Evolutionary conservation across 2,888 invertebrate species (phyloP), one percentile per base, ranked within the genome.

Genomic region (Nesidiocoris tenuis): DNA sequence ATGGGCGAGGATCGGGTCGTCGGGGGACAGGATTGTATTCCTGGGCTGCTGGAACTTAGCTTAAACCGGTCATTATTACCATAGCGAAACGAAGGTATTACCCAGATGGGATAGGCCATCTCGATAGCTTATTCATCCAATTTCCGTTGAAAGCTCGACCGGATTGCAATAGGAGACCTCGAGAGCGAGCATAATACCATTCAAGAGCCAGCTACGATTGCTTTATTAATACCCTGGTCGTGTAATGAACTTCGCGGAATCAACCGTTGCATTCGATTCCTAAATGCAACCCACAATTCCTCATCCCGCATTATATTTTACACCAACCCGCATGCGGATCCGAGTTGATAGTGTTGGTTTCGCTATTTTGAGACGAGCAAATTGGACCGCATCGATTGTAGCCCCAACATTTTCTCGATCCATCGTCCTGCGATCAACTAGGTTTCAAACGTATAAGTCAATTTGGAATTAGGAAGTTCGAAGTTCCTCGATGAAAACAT

Each of bases 111-210:
- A 12, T 12, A 3, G n/a, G 39, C 39, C 5, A 39, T 56, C 67
- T 55, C 56, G 67, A 67, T 67, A 39, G 55, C 39, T 67, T 67
- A 67, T 67, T 67, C 67, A 67, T 67, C 67, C 67, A 67, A 67
- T 67, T 67, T 56, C 39, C 39, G 39, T 39, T 39, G 39, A 39
- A 39, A 39, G 39, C 39, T 39, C 39, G 39, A 3, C 12, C 39
- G 39, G 39, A 39, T 39, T 39, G 39, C 39, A 12, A 39, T 39
- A 12, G 39, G 39, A 39, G 39, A 39, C 39, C 39, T 39, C 39
- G 3, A 39, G n/a, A n/a, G 39, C 39, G 39, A 39, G 39, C 39
- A 39, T 39, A 39, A 39, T 39, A 39, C 39, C 39, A 39, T 39
- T 39, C 39, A 39, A 39, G 39, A 39, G 39, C 39, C 39, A 12